These are phyloP conservation scores for Calvadosia cruxmelitensis DNA, from an alignment of 30 jellyfish, hydroid and myxozoan genomes.

Conservation along the genomic window DNA sequence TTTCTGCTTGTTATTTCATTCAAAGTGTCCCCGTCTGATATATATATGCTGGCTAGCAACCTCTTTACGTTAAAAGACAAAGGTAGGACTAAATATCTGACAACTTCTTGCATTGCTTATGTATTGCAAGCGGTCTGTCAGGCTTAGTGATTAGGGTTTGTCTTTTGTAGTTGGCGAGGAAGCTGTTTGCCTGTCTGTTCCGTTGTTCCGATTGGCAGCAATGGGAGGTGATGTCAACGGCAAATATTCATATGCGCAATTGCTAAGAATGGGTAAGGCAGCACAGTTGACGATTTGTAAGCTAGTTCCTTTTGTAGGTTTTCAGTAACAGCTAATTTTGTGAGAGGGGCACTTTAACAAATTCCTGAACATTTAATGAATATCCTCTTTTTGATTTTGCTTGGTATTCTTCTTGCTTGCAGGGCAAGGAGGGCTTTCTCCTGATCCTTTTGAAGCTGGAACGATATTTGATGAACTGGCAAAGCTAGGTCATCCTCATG, in stretches of 20 bases:
- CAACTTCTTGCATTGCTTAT: neutral
- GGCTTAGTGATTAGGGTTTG: neutral
- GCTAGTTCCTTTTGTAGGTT: too few relatives aligned
- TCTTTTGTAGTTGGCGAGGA: slow-evolving; percentile 59
- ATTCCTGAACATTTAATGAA: neutral
- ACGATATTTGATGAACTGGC: slow-evolving; percentile 61
- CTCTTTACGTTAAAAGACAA: slow-evolving; percentile 38
- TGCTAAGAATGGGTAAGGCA: slow-evolving; percentile 50
- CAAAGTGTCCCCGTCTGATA: slow-evolving; percentile 54
- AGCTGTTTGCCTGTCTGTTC: slow-evolving; percentile 54
- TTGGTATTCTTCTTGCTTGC: too few relatives aligned
- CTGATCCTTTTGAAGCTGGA: slow-evolving; percentile 70
- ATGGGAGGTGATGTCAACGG: slow-evolving; percentile 63
- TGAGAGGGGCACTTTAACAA: neutral
- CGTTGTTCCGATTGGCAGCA: slow-evolving; percentile 71
- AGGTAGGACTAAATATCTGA: slow-evolving; percentile 22
- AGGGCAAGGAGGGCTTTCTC: slow-evolving; percentile 80
- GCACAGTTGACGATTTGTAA: too few relatives aligned
- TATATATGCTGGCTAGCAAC: slow-evolving; percentile 50
- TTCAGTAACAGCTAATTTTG: too few relatives aligned
- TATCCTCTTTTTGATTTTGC: too few relatives aligned
- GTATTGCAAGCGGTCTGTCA: neutral
- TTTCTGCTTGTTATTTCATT: too few relatives aligned
- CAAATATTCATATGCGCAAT: slow-evolving; percentile 73
- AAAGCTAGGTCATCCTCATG: slow-evolving; percentile 70